phyloP scores from a whole-genome alignment of 1,140 invertebrate genomes.

The Mylabris phalerata region DNA sequence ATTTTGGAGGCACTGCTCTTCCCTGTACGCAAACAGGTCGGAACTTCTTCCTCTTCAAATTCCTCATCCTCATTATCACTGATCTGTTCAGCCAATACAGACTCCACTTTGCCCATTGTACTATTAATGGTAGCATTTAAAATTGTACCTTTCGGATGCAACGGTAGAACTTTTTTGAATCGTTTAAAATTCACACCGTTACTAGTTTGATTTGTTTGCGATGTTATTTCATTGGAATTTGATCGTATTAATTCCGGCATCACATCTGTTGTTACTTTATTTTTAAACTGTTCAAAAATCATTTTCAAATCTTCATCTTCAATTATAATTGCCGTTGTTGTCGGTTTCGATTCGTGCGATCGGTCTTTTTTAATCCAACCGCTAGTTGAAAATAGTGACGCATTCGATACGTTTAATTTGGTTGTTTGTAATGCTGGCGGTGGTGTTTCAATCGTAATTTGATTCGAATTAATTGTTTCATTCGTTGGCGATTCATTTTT shows the following conservation, averaged over 20 bases:
- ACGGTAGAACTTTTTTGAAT: constrained; percentile 4
- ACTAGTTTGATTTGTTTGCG: not conserved
- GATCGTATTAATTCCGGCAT: not conserved
- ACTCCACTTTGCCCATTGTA: not conserved
- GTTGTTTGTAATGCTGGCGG: too few relatives aligned
- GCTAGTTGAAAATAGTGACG: not conserved
- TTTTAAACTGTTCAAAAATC: constrained; percentile 3
- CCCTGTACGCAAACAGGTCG: not conserved
- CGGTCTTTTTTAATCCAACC: not conserved
- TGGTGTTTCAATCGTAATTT: not conserved
- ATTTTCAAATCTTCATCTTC: constrained; percentile 3
- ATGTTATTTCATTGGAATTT: not conserved
- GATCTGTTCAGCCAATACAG: not conserved
- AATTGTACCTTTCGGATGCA: not conserved
- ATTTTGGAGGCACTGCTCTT: not conserved
- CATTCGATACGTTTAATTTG: too few relatives aligned
- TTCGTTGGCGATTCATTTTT: too few relatives aligned
- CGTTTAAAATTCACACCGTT: constrained; percentile 1
- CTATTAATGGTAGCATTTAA: not conserved
- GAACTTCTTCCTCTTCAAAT: too few relatives aligned
- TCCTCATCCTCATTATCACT: not conserved
- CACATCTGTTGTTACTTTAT: not conserved
- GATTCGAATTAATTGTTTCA: not conserved
- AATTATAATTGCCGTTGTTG: not conserved
- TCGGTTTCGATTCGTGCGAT: too few relatives aligned